Evolutionary conservation across 2,797 vertebrate genomes (phyloP).

Genomic region (Hippocampus kuda): DNA sequence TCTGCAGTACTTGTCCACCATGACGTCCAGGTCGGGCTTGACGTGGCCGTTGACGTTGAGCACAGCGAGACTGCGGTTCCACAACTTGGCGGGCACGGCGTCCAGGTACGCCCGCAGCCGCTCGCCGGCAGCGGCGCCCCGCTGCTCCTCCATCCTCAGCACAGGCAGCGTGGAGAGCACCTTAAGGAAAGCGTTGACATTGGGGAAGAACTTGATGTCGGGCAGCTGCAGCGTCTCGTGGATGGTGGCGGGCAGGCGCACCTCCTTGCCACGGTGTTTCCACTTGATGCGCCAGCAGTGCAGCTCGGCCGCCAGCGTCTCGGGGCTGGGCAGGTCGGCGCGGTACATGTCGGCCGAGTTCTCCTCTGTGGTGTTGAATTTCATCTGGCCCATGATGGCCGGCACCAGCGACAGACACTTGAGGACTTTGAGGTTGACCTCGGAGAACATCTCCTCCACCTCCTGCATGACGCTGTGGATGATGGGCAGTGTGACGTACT

Average conservation of each 20-base stretch:
- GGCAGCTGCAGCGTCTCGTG: conserved; percentile 88
- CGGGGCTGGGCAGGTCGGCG: conserved; percentile 84
- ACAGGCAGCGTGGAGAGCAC: conserved; percentile 82
- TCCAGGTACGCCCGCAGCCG: conserved; percentile 76
- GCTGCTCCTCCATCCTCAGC: conserved; percentile 75
- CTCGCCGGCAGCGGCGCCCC: conserved; percentile 63
- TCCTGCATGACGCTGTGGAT: conserved; percentile 85
- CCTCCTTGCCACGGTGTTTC: conserved; percentile 96
- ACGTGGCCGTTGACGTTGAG: conserved; percentile 84
- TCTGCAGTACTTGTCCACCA: conserved; percentile 91
- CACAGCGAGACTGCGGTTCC: conserved; percentile 79
- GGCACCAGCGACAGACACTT: conserved; percentile 91
- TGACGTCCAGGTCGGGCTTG: conserved; percentile 87
- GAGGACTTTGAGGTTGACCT: conserved; percentile 84
- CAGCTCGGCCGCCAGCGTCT: conserved; percentile 87
- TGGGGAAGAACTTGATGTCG: conserved; percentile 95
- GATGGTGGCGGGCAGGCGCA: conserved; percentile 84
- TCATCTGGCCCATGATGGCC: conserved; percentile 92
- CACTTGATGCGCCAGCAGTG: conserved; percentile 98
- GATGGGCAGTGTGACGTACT: conserved; percentile 80
- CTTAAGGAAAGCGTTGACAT: conserved; percentile 85
- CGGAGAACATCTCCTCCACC: conserved; percentile 89
- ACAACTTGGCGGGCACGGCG: conserved; percentile 68
- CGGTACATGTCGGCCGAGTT: conserved; percentile 83
- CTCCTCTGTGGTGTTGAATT: conserved; percentile 91